These are phyloP conservation scores for Peucedramus taeniatus DNA, from an alignment of 2,113 vertebrate genomes.

Conservation along the genomic window DNA sequence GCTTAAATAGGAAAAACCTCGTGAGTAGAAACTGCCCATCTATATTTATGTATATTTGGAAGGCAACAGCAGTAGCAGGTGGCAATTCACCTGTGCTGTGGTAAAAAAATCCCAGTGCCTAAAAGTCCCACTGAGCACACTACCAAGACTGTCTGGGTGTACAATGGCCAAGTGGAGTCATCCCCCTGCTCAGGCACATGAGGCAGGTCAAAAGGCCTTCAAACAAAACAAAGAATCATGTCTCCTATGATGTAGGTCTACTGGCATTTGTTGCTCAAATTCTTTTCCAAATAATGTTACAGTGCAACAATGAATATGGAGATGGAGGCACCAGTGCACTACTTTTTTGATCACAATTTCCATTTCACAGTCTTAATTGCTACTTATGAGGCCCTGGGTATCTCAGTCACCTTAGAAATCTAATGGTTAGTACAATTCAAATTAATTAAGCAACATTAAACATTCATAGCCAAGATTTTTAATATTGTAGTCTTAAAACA, in stretches of 20 bases:
- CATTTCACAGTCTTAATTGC: background rate
- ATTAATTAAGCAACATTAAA: slow-evolving; percentile 48
- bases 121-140: background rate
- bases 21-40: background rate
- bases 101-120: background rate
- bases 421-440: slow-evolving; percentile 9
- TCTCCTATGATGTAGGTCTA: background rate
- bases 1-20: background rate
- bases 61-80: background rate
- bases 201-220: background rate
- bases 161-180: background rate
- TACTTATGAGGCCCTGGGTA: background rate
- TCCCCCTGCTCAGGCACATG: background rate
- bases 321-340: background rate
- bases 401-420: background rate
- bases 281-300: background rate
- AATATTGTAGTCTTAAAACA: background rate
- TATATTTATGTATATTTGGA: background rate
- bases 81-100: background rate
- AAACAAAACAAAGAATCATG: background rate
- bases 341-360: background rate
- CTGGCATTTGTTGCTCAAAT: background rate
- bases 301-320: background rate
- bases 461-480: slow-evolving; percentile 3
- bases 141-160: background rate